These are phyloP conservation scores for Sarcophaga rosellei DNA, from an alignment of 2,888 invertebrate genomes.

Conservation along the genomic window DNA sequence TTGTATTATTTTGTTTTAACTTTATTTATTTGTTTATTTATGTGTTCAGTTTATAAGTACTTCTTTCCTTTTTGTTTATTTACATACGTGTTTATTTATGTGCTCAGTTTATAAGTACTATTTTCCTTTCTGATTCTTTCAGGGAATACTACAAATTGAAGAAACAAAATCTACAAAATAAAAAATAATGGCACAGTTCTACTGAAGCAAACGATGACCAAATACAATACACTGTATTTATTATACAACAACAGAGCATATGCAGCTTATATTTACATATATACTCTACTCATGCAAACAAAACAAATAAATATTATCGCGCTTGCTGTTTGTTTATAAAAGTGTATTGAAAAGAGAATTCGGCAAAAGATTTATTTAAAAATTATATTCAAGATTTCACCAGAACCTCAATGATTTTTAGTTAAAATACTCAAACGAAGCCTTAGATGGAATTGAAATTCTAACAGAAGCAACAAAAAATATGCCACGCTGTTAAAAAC, in stretches of 20 bases:
- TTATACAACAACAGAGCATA: not conserved
- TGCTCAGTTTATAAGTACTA: too few relatives aligned
- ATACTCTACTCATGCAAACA: too few relatives aligned
- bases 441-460: not conserved
- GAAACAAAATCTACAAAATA: not conserved
- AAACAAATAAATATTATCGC: too few relatives aligned
- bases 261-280: not conserved
- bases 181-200: not conserved
- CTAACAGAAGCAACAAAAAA: not conserved
- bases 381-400: not conserved
- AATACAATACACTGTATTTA: not conserved
- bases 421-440: too few relatives aligned
- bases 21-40: too few relatives aligned
- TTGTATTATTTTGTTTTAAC: too few relatives aligned
- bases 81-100: too few relatives aligned
- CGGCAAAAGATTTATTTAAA: not conserved
- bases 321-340: too few relatives aligned
- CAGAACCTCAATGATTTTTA: too few relatives aligned
- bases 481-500: not conserved
- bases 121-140: not conserved
- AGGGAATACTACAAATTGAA: not conserved
- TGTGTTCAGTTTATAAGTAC: not conserved
- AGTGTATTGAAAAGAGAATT: not conserved
- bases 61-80: not conserved
- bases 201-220: not conserved